A percentile compares a stretch with the other conserved stretches of the same genome.
Conservation (phyloP, 2,113 vertebrate genomes). For the Elephantulus edwardii region DNA sequence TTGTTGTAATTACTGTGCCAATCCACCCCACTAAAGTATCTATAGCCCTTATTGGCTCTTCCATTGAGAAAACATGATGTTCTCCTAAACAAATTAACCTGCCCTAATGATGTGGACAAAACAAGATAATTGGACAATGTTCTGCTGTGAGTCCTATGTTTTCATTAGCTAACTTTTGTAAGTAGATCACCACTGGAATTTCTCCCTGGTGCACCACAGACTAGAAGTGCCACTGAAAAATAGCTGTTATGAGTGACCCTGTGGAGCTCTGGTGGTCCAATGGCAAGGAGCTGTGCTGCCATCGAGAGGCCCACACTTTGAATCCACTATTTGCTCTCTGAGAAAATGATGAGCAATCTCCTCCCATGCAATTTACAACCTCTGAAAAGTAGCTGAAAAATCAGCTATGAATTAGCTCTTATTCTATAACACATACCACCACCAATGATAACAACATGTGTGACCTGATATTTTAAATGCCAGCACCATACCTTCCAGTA, state of each 20-base stretch:
- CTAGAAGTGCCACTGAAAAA: not conserved
- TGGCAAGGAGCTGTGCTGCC: too few species aligned
- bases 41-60: not conserved
- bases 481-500: not conserved
- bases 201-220: not conserved
- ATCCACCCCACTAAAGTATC: not conserved
- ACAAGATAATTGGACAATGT: not conserved
- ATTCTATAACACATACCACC: too few species aligned
- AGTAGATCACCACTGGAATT: not conserved
- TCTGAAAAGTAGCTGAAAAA: too few species aligned
- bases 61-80: not conserved
- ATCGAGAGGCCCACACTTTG: too few species aligned
- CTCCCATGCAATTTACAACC: too few species aligned
- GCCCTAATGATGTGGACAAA: not conserved
- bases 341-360: too few species aligned
- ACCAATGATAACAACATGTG: too few species aligned
- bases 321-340: too few species aligned
- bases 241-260: not conserved
- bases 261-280: too few species aligned
- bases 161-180: not conserved
- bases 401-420: too few species aligned
- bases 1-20: not conserved
- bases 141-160: not conserved
- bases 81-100: not conserved
- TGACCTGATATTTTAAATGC: too few species aligned